A percentile compares a stretch with the other conserved stretches of the same genome.
phyloP scores from a whole-genome alignment of 2,113 vertebrate species.

The Sprattus sprattus region DNA sequence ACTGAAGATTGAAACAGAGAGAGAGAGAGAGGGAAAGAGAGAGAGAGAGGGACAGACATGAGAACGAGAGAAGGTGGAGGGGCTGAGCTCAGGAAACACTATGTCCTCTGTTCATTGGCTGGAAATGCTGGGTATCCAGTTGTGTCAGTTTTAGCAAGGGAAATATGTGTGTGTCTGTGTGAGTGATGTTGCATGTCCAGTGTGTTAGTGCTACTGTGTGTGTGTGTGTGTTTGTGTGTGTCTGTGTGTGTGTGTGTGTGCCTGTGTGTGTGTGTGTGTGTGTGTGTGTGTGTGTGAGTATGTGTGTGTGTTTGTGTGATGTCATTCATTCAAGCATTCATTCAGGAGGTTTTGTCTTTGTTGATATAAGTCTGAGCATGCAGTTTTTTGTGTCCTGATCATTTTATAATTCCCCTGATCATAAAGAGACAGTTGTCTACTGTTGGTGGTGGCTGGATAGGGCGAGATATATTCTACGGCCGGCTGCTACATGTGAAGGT shows the following conservation, averaged over 20 bases:
- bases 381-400: not conserved
- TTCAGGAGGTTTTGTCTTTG: not conserved
- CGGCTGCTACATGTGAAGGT: not conserved
- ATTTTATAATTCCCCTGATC: not conserved
- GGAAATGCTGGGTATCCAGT: not conserved
- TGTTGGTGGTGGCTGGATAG: not conserved
- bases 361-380: not conserved
- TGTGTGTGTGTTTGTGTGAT: not conserved
- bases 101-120: not conserved
- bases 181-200: not conserved
- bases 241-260: not conserved
- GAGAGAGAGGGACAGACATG: not conserved
- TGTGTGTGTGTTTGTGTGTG: conserved; percentile 44
- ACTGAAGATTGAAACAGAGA: not conserved
- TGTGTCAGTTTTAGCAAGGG: conserved; percentile 2
- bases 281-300: not conserved
- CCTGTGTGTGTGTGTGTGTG: not conserved
- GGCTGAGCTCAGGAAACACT: not conserved
- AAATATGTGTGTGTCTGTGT: not conserved
- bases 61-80: not conserved
- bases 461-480: no score
- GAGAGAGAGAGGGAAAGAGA: not conserved
- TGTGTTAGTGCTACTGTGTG: conserved; percentile 4
- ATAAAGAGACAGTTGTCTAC: not conserved
- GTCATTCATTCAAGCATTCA: not conserved